A percentile compares a stretch with the other conserved stretches of the same genome.
Conservation (phyloP, 2,888 invertebrate genomes). For the Dolomedes plantarius region DNA sequence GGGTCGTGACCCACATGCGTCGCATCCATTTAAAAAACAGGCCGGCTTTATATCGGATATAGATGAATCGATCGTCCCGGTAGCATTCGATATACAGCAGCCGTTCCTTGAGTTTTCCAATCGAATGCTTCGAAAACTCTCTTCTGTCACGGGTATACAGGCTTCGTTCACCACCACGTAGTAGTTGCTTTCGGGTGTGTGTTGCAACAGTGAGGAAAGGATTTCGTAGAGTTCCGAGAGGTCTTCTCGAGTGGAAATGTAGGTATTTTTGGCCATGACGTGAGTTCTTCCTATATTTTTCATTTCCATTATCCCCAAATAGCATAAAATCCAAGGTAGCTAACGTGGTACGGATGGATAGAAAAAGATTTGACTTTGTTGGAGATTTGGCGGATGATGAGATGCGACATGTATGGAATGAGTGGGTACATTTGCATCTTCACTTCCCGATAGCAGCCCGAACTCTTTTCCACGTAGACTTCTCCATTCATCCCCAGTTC, state of each 20-base stretch:
- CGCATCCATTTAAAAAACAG: neutral
- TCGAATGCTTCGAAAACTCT: neutral
- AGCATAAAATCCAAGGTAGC: conserved; percentile 33
- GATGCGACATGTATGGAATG: conserved; percentile 39
- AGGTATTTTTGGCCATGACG: conserved; percentile 34
- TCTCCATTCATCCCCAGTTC: conserved; percentile 39
- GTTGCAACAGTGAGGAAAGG: no score
- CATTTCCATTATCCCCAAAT: conserved; percentile 37
- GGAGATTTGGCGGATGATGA: no score
- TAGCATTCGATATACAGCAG: neutral
- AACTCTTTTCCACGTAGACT: conserved; percentile 37
- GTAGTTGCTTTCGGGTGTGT: no score
- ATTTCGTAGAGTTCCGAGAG: no score
- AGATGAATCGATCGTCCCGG: neutral
- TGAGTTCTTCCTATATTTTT: conserved; percentile 40
- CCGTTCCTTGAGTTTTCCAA: neutral
- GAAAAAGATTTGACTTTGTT: no score
- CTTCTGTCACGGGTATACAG: neutral
- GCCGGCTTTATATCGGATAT: neutral
- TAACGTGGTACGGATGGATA: no score
- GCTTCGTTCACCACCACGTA: conserved; percentile 17
- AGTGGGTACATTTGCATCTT: conserved; percentile 28
- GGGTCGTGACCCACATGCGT: neutral
- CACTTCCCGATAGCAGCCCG: conserved; percentile 34
- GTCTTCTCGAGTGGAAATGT: no score